Conservation (phyloP, 2,888 invertebrate species). For the Standfussiana lucernea region DNA sequence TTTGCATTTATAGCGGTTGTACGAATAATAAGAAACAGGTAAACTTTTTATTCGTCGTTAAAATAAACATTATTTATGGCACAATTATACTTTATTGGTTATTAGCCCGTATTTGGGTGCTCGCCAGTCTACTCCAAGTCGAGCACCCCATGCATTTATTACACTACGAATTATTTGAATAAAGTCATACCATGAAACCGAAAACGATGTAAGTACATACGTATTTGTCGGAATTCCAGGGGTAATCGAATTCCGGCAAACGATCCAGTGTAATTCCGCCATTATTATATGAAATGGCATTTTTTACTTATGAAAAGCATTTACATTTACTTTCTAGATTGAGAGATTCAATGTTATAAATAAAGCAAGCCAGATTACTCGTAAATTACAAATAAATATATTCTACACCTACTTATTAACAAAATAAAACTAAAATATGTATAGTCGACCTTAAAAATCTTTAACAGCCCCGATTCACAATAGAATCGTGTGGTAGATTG, state of each 20-base stretch:
- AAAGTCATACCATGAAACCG: background rate
- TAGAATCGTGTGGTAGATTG: background rate
- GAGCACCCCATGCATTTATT: too few species aligned
- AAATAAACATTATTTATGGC: background rate
- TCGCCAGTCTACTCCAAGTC: background rate
- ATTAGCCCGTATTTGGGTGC: background rate
- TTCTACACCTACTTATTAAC: background rate
- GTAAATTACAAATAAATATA: too few species aligned
- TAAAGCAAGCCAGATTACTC: too few species aligned
- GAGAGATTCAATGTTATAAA: background rate
- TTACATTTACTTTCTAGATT: background rate
- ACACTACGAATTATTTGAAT: too few species aligned
- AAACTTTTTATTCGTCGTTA: background rate
- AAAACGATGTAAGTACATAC: background rate
- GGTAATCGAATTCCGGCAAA: background rate
- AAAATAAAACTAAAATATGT: background rate
- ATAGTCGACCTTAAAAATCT: background rate
- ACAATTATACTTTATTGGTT: background rate
- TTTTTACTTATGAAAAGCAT: too few species aligned
- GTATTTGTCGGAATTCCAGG: background rate
- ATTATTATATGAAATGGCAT: background rate
- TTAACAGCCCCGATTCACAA: background rate
- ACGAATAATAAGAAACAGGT: background rate
- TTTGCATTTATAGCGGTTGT: too few species aligned
- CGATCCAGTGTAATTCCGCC: background rate